These are phyloP conservation scores for Prunella strophiata DNA, from an alignment of 2,797 vertebrate species.

Conservation along the genomic window DNA sequence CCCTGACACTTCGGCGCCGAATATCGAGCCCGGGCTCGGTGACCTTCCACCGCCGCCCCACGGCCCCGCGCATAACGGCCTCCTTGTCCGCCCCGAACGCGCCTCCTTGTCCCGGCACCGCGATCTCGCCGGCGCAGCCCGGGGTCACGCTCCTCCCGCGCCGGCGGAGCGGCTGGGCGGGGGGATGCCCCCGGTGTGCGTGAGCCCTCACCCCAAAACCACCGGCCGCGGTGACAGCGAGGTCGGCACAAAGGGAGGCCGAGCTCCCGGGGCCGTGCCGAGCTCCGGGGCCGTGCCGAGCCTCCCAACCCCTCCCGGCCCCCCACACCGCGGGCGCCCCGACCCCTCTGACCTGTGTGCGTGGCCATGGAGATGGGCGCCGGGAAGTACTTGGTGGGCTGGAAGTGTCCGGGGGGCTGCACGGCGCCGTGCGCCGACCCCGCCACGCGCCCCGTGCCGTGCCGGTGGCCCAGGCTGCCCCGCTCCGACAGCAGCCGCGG, in stretches of 20 bases:
- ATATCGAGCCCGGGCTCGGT: slow-evolving; percentile 87
- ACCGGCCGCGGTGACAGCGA: background rate
- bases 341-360: slow-evolving; percentile 89
- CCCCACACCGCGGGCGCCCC: background rate
- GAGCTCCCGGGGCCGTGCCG: background rate
- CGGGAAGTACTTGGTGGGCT: slow-evolving; percentile 92
- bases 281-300: background rate
- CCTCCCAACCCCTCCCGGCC: background rate
- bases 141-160: background rate
- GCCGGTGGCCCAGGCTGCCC: slow-evolving; percentile 87
- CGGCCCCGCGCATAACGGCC: slow-evolving; percentile 41
- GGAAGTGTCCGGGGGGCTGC: slow-evolving; percentile 80
- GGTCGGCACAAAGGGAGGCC: slow-evolving; percentile 1
- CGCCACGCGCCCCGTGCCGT: slow-evolving; percentile 63
- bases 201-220: background rate
- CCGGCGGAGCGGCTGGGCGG: background rate
- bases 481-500: slow-evolving; percentile 92
- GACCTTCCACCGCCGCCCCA: slow-evolving; percentile 79
- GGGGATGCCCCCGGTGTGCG: background rate
- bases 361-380: slow-evolving; percentile 92
- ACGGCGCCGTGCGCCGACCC: slow-evolving; percentile 35
- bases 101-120: slow-evolving; percentile 21
- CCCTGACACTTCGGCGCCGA: slow-evolving; percentile 87
- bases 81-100: slow-evolving; percentile 45
- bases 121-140: background rate